A percentile compares a stretch with the other conserved stretches of the same genome.
These are phyloP conservation scores for Vicugna pacos DNA, from an alignment of 2,113 vertebrate species.

Conservation along the genomic window DNA sequence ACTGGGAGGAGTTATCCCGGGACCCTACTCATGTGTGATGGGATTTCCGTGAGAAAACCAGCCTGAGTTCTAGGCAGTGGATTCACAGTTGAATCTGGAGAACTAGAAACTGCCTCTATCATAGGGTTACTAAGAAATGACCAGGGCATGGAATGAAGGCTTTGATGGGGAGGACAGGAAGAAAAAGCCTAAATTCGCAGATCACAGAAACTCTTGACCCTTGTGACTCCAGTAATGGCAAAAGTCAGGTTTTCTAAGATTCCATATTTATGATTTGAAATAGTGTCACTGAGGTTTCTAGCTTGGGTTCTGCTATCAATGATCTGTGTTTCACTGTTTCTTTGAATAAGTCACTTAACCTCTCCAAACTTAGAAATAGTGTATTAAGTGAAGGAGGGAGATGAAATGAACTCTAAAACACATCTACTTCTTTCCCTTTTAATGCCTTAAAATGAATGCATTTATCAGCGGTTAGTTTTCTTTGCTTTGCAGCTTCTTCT, in stretches of 20 bases:
- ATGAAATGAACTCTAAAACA: neutral
- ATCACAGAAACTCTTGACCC: neutral
- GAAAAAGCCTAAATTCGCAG: neutral
- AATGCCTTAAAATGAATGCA: neutral
- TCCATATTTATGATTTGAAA: neutral
- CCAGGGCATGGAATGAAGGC: fast-evolving
- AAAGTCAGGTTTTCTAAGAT: neutral
- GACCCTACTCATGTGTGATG: neutral
- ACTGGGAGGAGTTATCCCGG: neutral
- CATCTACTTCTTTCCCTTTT: neutral
- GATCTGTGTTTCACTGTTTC: neutral
- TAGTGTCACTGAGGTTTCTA: neutral
- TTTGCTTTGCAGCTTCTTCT: neutral
- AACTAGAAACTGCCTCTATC: neutral
- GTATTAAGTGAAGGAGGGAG: neutral
- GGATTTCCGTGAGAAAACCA: conserved; percentile 34
- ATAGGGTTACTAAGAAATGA: neutral
- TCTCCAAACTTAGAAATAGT: neutral
- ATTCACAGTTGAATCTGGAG: neutral
- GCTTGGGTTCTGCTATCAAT: neutral
- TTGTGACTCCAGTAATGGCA: neutral
- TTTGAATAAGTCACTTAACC: neutral
- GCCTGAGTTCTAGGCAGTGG: neutral
- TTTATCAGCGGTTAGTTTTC: neutral
- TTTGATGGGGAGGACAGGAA: neutral